Base-by-base conservation (phyloP, 2,113 vertebrate genomes). In the Neomonachus schauinslandi region DNA sequence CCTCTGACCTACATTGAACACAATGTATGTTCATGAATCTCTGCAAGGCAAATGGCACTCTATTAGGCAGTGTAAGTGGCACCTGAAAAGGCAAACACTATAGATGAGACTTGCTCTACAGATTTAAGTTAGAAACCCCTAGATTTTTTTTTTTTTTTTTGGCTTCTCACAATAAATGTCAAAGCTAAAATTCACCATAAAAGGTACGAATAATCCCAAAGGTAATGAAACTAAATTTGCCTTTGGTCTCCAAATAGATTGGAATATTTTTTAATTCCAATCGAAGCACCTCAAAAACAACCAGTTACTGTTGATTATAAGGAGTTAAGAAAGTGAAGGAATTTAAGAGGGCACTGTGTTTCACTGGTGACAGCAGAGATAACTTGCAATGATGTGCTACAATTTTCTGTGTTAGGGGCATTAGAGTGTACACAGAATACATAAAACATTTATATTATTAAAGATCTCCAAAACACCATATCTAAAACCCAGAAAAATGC, bases 221-320 rank as follows among this genome's bases (percentile, higher is more conserved):
- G 94, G 72, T 97, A 87, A 95, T 22, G 33, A 97, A 94, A 93
- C 39, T 94, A 36, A 96, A 93, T 93, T 81, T 81, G 94, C 96
- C 93, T 98, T 95, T 96, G 95, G 92, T 96, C 93, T 98, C 87
- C 76, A 94, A 97, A 96, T 51, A 97, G n/a, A 76, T 6, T 95
- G 93, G 69, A 63, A 94, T 95, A 87, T 61, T 87, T 85, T 63
- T 33, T 28, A 95, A 97, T 94, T 96, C 96, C 95, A 97, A 88
- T 42, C 83, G 24, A 95, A 98, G 89, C 72, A 98, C 89, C 94
- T 96, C 92, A 97, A 82, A 97, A 91, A 86, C 55, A 98, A 89
- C 91, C 92, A 97, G 93, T 96, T 93, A 94, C 31, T 67, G 42
- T 76, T 93, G 72, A 87, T 77, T 69, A 74, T 16, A 89, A 92